Percentiles rank a stretch among this genome's conserved stretches.
These are phyloP conservation scores for Altica lythri DNA, from an alignment of 2,888 invertebrate species.

Conservation along the genomic window DNA sequence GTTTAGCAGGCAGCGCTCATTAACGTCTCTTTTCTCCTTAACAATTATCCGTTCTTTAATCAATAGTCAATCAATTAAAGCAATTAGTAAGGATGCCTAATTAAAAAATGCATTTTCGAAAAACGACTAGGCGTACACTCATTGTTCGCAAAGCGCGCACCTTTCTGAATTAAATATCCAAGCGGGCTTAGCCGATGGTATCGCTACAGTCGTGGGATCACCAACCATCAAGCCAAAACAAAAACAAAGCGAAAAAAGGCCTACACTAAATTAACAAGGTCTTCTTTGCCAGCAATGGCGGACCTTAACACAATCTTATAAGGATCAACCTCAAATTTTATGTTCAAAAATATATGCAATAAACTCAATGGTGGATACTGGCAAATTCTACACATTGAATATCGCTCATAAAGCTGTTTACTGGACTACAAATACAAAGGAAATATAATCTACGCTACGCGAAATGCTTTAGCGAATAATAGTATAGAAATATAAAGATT, in stretches of 20 bases:
- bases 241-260: slow-evolving; percentile 38
- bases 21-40: slow-evolving; percentile 17
- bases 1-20: slow-evolving; percentile 8
- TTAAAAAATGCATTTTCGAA: slow-evolving; percentile 32
- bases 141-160: slow-evolving; percentile 34
- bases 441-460: too few species aligned
- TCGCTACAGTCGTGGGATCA: slow-evolving; percentile 45
- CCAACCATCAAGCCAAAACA: slow-evolving; percentile 32
- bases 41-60: slow-evolving; percentile 25
- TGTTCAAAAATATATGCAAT: too few species aligned
- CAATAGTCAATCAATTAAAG: slow-evolving; percentile 32
- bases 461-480: too few species aligned
- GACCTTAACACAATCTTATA: too few species aligned
- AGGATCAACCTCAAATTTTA: too few species aligned
- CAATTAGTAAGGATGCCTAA: slow-evolving; percentile 32
- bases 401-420: too few species aligned
- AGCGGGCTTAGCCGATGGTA: slow-evolving; percentile 43
- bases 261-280: slow-evolving; percentile 41
- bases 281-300: slow-evolving; percentile 34
- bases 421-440: too few species aligned
- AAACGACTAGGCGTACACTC: slow-evolving; percentile 34
- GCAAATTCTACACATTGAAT: too few species aligned
- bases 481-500: too few species aligned
- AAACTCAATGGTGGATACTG: too few species aligned
- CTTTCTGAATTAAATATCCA: slow-evolving; percentile 43